A percentile compares a stretch with the other conserved stretches of the same genome.
phyloP scores from a whole-genome alignment of 2,113 vertebrate genomes.

The Larimichthys crocea region DNA sequence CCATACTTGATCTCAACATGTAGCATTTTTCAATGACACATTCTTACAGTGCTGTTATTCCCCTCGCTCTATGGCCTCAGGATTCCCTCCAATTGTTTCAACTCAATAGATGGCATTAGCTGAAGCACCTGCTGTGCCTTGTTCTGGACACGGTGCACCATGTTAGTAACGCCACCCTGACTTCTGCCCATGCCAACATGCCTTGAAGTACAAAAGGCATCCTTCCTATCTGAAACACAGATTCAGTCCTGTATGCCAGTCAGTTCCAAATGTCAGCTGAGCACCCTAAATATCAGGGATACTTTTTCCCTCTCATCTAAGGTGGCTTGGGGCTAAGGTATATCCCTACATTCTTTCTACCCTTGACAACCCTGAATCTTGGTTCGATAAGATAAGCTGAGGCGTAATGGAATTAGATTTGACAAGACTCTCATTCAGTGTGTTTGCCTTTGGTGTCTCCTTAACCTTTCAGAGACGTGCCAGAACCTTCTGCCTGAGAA shows the following conservation, averaged over 20 bases:
- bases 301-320: constrained; percentile 65
- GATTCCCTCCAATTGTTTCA: constrained; percentile 59
- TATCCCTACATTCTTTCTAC: constrained; percentile 71
- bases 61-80: constrained; percentile 38
- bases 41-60: constrained; percentile 28
- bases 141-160: constrained; percentile 23
- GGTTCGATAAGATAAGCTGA: constrained; percentile 80
- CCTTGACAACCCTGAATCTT: constrained; percentile 74
- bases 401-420: constrained; percentile 81
- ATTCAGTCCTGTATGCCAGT: constrained; percentile 58
- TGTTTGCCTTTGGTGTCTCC: constrained; percentile 83
- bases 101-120: constrained; percentile 58
- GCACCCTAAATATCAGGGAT: constrained; percentile 77
- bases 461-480: constrained; percentile 82
- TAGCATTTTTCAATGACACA: constrained; percentile 49
- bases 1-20: constrained; percentile 43
- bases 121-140: constrained; percentile 43
- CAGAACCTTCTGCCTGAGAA: constrained; percentile 68
- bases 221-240: constrained; percentile 55
- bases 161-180: constrained; percentile 57
- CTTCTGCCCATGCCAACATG: constrained; percentile 50
- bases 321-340: constrained; percentile 70
- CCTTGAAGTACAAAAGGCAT: constrained; percentile 64
- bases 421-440: constrained; percentile 77
- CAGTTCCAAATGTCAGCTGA: constrained; percentile 77